Evolutionary conservation across 2,113 vertebrate species (phyloP), one percentile per base, ranked within the genome.

Genomic region (Eurypyga helias): DNA sequence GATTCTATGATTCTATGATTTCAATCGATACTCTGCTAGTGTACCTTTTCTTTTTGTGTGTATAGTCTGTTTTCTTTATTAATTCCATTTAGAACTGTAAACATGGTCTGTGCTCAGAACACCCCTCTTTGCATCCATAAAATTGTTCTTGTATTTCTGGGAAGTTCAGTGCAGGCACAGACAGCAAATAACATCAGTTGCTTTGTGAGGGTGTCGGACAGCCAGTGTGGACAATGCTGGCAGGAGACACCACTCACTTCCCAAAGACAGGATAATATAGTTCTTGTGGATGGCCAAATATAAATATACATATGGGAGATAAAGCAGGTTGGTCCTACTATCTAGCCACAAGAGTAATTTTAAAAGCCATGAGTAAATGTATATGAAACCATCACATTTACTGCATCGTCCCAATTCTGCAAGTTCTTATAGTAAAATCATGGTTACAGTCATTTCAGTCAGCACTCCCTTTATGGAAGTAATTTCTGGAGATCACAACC

Each of bases 351-450:
- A 45, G 96, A 80, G 55, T 57, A 62, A 93, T 82, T 95, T 84
- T 69, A 87, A 94, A 96, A 92, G 78, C 41, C 41, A 49, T 31
- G 45, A 90, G 83, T 82, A 87, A 88, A 76, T 11, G 46, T n/a
- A 31, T 55, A 46, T 28, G 62, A 94, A 85, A 85, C 28, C 38
- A 84, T 67, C 38, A 66, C 36, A 54, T 28, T 76, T 78, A 52
- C 79, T 55, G 58, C 45, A 80, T 15, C 43, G 60, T 55, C 70
- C 91, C 81, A 61, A 7, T 84, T 80, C 80, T 65, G 83, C 43
- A 83, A 89, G 60, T 91, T 77, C 85, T 72, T 66, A 85, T 57
- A 91, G 46, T 77, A 70, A 94, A 95, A 72, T 91, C 52, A 76
- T 25, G 57, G 38, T 79, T 93, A 95, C 52, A 72, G 31, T 75